Evolutionary conservation across 2,888 invertebrate species (phyloP), one percentile per base, ranked within the genome.

Genomic region (Rugalucina vietnamica): DNA sequence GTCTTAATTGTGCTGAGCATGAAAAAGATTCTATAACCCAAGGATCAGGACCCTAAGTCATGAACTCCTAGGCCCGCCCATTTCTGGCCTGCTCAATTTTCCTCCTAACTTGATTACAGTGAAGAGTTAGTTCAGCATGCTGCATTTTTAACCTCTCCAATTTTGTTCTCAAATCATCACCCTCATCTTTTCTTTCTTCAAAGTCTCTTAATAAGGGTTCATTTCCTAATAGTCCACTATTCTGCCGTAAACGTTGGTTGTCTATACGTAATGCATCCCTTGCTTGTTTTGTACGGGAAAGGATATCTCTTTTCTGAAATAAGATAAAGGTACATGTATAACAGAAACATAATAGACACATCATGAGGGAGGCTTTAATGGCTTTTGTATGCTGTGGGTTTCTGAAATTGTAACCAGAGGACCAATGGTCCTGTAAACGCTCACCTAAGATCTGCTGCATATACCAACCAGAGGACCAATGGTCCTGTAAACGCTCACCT

Each of bases 201-300:
- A 95, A 96, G 90, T 96, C 96, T 73, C 94, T 89, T 29, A 96
- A 90, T 71, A 96, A 91, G 18, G 94, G 94, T 77, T 95, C 94
- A 89, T 96, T 95, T 0, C 95, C 95, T n/a, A 96, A 92, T 37
- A 96, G 92, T 21, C 96, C 96, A 85, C 95, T 95, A 76, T 95
- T 95, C 83, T 95, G 94, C 73, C 94, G 92, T 74, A 96, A 88
- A 81, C 94, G 93, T 34, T 94, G 94, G 65, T 95, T 95, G 88
- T 95, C 95, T 24, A 93, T 93, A 76, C 96, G 92, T 76, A 95
- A 94, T 1, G 91, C 91, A 89, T 96, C 96, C 43, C 96, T 91
- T 18, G 95, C 93, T 86, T 93, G 95, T 94, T 93, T 96, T 73
- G 88, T 93, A 82, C 93, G 93, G 8, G 94, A 93, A 57, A 95